A percentile compares a stretch with the other conserved stretches of the same genome.
phyloP scores from a whole-genome alignment of 2,888 invertebrate species.

The Lasioglossum calceatum region DNA sequence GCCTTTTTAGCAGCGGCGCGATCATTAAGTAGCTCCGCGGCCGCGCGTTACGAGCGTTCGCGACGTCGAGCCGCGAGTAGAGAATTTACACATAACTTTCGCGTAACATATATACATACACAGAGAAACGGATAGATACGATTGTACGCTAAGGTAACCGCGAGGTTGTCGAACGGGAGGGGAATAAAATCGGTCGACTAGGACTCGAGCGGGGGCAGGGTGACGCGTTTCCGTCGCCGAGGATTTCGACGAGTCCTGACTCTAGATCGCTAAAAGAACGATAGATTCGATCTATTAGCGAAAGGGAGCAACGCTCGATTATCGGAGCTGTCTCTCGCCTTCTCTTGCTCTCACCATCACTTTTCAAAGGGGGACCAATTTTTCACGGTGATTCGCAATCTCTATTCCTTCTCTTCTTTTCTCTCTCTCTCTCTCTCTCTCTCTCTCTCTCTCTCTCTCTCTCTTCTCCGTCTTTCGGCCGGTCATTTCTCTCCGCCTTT shows the following conservation, averaged over 20 bases:
- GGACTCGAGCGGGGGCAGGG: neutral
- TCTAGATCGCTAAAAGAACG: neutral
- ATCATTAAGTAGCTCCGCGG: constrained; percentile 78
- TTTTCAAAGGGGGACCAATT: constrained; percentile 77
- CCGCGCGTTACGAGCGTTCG: constrained; percentile 61
- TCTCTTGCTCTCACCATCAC: neutral
- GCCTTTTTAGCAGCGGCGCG: constrained; percentile 77
- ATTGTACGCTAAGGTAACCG: neutral
- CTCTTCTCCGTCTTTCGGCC: constrained; percentile 28
- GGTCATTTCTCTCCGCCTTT: constrained; percentile 22
- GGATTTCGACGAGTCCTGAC: neutral
- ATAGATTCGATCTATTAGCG: neutral
- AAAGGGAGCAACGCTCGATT: neutral
- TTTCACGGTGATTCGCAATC: constrained; percentile 71
- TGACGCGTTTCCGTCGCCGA: constrained; percentile 17
- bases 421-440: too few relatives aligned
- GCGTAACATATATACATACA: neutral
- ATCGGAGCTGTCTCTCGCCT: constrained; percentile 10
- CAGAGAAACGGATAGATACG: neutral
- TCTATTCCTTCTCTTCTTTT: constrained; percentile 27
- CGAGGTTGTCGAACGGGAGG: neutral
- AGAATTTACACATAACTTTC: constrained; percentile 1
- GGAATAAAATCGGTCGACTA: neutral
- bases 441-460: neutral
- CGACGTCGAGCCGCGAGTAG: constrained; percentile 55